A percentile compares a stretch with the other conserved stretches of the same genome.
Evolutionary conservation across 2,888 invertebrate species (phyloP).

Genomic region (Serripes groenlandicus): DNA sequence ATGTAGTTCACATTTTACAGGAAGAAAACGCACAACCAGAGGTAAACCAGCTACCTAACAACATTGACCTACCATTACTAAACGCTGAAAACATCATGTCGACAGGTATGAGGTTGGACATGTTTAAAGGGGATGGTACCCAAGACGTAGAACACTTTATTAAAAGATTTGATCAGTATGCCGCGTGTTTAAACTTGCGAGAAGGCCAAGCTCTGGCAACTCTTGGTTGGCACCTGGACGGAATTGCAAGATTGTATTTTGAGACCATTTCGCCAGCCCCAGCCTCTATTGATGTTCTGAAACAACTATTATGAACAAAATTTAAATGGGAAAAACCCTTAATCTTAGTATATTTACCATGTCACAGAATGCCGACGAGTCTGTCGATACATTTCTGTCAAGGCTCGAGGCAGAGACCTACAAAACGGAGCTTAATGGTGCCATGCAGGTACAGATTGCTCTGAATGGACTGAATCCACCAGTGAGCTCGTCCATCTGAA

Average conservation of each 20-base stretch:
- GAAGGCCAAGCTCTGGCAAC: background rate
- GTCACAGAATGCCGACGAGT: too few species aligned
- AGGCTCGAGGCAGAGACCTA: too few species aligned
- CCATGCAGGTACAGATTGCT: conserved; percentile 34
- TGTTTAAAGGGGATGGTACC: conserved; percentile 1
- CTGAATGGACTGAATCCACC: conserved; percentile 29
- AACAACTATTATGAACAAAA: background rate
- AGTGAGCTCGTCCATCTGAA: conserved; percentile 26
- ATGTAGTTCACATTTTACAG: too few species aligned
- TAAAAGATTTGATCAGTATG: background rate
- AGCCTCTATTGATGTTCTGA: background rate
- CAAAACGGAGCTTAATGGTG: conserved; percentile 9
- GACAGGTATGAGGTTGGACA: too few species aligned
- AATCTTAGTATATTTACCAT: too few species aligned
- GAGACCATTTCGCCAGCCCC: background rate
- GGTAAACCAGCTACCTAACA: too few species aligned
- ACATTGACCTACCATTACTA: too few species aligned
- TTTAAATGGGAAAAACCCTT: too few species aligned
- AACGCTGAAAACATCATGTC: too few species aligned
- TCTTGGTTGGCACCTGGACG: conserved; percentile 1
- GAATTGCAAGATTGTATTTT: background rate
- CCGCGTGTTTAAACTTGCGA: background rate
- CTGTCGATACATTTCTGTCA: too few species aligned
- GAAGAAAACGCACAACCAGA: too few species aligned
- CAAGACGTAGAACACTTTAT: background rate